phyloP scores from a whole-genome alignment of 1,140 invertebrate genomes.

The Drosophila varians region DNA sequence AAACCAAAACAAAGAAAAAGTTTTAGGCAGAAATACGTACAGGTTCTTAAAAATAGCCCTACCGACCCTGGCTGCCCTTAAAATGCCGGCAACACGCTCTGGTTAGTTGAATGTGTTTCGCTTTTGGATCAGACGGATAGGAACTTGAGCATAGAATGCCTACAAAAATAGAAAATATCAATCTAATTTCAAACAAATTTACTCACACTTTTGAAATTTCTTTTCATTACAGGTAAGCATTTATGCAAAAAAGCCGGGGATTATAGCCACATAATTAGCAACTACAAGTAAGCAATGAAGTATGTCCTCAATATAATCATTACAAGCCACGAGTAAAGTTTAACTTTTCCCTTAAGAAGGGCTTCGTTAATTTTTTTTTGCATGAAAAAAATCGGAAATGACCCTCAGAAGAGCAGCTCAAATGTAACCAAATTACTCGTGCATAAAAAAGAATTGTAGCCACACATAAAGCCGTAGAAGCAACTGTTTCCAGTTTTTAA shows the following conservation, averaged over 20 bases:
- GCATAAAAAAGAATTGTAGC: slow-evolving; percentile 57
- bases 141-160: neutral
- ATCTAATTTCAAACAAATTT: no score
- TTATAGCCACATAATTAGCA: neutral
- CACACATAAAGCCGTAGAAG: slow-evolving; percentile 33
- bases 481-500: slow-evolving; percentile 59
- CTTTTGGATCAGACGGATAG: slow-evolving; percentile 62
- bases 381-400: slow-evolving; percentile 6
- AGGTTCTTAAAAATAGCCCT: slow-evolving; percentile 66
- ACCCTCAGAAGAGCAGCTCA: slow-evolving; percentile 50
- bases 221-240: slow-evolving; percentile 63
- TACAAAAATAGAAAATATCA: no score
- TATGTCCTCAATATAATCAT: no score
- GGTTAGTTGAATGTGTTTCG: slow-evolving; percentile 46
- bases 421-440: slow-evolving; percentile 67
- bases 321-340: no score
- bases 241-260: neutral
- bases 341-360: slow-evolving; percentile 4
- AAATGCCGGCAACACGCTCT: slow-evolving; percentile 66
- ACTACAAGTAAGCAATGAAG: neutral
- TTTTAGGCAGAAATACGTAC: slow-evolving; percentile 32
- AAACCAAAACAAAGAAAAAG: slow-evolving; percentile 13
- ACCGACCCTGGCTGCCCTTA: slow-evolving; percentile 76
- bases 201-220: neutral
- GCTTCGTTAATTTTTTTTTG: slow-evolving; percentile 21